Base-by-base conservation (phyloP, 2,797 vertebrate species). In the Tragelaphus eurycerus region DNA sequence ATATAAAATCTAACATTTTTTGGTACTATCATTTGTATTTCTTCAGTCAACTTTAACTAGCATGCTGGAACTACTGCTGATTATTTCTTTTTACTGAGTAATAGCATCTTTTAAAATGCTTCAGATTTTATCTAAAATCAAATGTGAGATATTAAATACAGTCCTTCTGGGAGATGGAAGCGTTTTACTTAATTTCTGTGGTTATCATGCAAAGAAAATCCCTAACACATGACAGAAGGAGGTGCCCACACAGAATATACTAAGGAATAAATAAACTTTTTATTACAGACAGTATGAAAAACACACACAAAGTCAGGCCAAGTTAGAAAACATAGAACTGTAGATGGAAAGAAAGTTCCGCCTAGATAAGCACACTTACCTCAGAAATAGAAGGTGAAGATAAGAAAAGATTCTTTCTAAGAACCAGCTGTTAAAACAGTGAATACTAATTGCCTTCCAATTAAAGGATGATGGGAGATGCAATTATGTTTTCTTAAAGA, bases 61-160 rank as follows among this genome's bases (percentile, higher is more conserved):
- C 71, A 81, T 60, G 60, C 3, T 16, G 43, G 83, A 96, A 92
- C 0, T 5, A 52, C 67, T 96, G 95, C 85, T 92, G 19, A 96
- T 83, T 0, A 76, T 96, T 97, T 97, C 17, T 78, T 93, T 98
- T 97, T 74, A 93, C 10, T 3, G 60, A 27, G 8, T 84, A 98
- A 34, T 54, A 78, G 23, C 48, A 7, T 90, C 96, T 86, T 92
- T 97, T 97, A 94, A 98, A 95, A 96, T 93, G 43, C 16, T 96
- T 96, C 74, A 95, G 91, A 88, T 97, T 16, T 8, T 93, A 88
- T 97, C 71, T 97, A 85, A 98, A 98, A 98, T 96, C 96, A 98
- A 98, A 96, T 86, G 52, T 57, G 93, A 94, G 87, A 46, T 96
- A 90, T 91, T 95, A 95, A 78, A 88, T 52, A 74, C 9, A 86